phyloP scores from a whole-genome alignment of 2,888 invertebrate genomes.

The Trichopoda pennipes region DNA sequence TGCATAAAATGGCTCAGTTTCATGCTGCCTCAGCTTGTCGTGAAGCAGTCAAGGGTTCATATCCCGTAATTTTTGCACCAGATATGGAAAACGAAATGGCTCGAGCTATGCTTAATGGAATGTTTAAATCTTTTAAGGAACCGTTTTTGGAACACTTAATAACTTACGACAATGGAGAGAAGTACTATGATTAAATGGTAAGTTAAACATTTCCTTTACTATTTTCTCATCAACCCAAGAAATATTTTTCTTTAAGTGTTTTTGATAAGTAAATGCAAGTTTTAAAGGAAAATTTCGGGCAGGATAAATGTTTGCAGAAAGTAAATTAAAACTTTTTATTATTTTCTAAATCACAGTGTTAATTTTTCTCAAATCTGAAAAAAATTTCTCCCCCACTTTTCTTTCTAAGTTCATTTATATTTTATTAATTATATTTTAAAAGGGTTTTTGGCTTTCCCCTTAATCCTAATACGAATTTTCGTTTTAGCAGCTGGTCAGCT shows the following conservation, averaged over 20 bases:
- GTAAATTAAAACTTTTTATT: neutral
- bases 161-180: conserved; percentile 69
- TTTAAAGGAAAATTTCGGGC: no score
- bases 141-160: conserved; percentile 62
- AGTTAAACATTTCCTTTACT: conserved; percentile 20
- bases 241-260: neutral
- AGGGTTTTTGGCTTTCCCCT: no score
- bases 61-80: conserved; percentile 53
- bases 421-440: no score
- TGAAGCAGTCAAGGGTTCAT: conserved; percentile 71
- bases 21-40: conserved; percentile 77
- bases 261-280: no score
- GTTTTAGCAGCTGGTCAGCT: no score
- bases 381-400: no score
- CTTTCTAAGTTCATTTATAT: no score
- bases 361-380: no score
- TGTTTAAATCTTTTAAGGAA: conserved; percentile 48
- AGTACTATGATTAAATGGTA: conserved; percentile 71
- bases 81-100: conserved; percentile 43
- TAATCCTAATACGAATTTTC: no score
- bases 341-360: neutral
- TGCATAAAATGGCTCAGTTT: conserved; percentile 77
- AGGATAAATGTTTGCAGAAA: no score
- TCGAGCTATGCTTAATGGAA: conserved; percentile 38
- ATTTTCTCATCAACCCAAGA: no score